Evolutionary conservation across 2,888 invertebrate species (phyloP).

Genomic region (Nemapogon koenigi): DNA sequence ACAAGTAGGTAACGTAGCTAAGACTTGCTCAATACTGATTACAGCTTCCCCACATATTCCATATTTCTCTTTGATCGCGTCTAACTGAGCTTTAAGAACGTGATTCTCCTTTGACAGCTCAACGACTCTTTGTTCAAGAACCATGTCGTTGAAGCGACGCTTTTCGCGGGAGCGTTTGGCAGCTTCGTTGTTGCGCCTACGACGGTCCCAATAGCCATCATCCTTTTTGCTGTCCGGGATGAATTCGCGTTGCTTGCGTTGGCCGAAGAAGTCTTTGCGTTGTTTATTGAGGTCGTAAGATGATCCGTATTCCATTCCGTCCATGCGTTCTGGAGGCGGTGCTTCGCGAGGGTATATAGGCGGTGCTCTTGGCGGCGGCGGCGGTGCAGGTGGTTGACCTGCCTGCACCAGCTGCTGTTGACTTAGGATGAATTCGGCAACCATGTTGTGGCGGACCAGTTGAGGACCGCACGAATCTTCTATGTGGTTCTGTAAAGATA

Average conservation of each 20-base stretch:
- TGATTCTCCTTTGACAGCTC: constrained; percentile 96
- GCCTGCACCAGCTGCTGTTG: constrained; percentile 64
- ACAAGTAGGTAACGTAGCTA: constrained; percentile 83
- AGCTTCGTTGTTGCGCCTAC: constrained; percentile 95
- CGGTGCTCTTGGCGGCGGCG: constrained; percentile 42
- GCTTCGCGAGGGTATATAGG: constrained; percentile 38
- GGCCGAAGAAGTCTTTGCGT: constrained; percentile 85
- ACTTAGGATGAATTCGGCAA: constrained; percentile 84
- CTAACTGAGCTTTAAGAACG: constrained; percentile 89
- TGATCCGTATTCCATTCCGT: constrained; percentile 46
- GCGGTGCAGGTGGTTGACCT: constrained; percentile 25
- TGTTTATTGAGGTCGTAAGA: constrained; percentile 70
- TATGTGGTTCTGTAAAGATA: constrained; percentile 55
- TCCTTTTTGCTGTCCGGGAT: constrained; percentile 97
- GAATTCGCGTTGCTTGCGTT: constrained; percentile 94
- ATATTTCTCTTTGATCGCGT: constrained; percentile 91
- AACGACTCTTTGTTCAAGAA: constrained; percentile 90
- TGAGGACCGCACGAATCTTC: constrained; percentile 56
- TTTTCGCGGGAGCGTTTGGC: constrained; percentile 97
- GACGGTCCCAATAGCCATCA: constrained; percentile 96
- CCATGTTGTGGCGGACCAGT: constrained; percentile 78
- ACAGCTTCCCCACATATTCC: constrained; percentile 88
- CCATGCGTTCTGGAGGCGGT: constrained; percentile 39
- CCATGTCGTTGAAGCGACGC: constrained; percentile 95
- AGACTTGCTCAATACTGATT: constrained; percentile 87